Percentiles rank a stretch among this genome's conserved stretches.
These are phyloP conservation scores for Sialis lutaria DNA, from an alignment of 2,888 invertebrate species.

Conservation along the genomic window DNA sequence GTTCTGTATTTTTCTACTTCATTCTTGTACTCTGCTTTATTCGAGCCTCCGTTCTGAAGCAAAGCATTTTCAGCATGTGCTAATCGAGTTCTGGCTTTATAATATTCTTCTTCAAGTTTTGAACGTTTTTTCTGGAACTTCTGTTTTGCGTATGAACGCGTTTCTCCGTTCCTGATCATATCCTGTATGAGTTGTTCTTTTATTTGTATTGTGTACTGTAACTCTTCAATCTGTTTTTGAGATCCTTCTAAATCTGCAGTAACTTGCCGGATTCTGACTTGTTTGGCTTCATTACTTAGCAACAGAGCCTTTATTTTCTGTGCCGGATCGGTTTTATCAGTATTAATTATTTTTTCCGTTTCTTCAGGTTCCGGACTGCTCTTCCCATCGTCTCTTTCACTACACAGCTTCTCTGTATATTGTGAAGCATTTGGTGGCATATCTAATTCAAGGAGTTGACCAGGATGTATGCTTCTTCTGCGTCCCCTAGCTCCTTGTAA, in stretches of 20 bases:
- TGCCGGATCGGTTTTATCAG: slow-evolving; percentile 30
- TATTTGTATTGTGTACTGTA: slow-evolving; percentile 46
- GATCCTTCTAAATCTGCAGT: slow-evolving; percentile 41
- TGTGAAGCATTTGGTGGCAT: slow-evolving; percentile 12
- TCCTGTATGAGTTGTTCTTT: slow-evolving; percentile 61
- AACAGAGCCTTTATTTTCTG: slow-evolving; percentile 28
- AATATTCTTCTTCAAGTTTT: slow-evolving; percentile 39
- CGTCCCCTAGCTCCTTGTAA: slow-evolving; percentile 22
- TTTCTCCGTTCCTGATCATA: slow-evolving; percentile 37
- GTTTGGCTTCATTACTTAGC: slow-evolving; percentile 21
- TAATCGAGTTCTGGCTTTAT: slow-evolving; percentile 35
- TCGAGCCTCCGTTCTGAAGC: background rate
- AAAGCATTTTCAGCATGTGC: slow-evolving; percentile 27
- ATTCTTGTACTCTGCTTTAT: slow-evolving; percentile 20
- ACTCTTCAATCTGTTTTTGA: slow-evolving; percentile 50
- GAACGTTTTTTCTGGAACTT: slow-evolving; percentile 44
- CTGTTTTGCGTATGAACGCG: slow-evolving; percentile 35
- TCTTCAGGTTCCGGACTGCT: slow-evolving; percentile 10
- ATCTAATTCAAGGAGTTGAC: slow-evolving; percentile 13
- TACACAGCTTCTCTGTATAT: slow-evolving; percentile 15
- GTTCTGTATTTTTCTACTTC: slow-evolving; percentile 25
- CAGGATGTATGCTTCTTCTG: slow-evolving; percentile 24
- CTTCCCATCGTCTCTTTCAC: slow-evolving; percentile 10
- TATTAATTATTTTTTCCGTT: slow-evolving; percentile 19
- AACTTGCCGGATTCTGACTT: slow-evolving; percentile 23